Evolutionary conservation across 2,888 invertebrate genomes (phyloP).

Genomic region (Melanostoma scalare): DNA sequence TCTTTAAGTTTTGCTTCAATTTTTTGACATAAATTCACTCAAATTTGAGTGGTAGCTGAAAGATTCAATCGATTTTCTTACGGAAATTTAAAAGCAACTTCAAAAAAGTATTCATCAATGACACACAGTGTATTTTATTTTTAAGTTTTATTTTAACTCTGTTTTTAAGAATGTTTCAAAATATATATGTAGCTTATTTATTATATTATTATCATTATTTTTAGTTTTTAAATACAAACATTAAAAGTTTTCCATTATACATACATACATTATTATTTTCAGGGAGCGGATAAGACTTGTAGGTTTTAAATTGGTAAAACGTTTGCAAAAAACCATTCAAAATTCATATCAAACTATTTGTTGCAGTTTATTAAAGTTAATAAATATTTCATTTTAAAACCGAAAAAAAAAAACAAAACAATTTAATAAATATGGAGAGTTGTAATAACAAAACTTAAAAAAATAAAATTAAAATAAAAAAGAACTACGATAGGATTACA

Average conservation of each 20-base stretch:
- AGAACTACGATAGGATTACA: not conserved
- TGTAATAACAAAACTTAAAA: slow-evolving; percentile 30
- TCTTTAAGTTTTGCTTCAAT: too few species aligned
- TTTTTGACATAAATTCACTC: too few species aligned
- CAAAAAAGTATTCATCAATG: not conserved
- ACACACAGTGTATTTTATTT: slow-evolving; percentile 14
- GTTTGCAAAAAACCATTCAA: slow-evolving; percentile 23
- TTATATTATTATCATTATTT: slow-evolving; percentile 71
- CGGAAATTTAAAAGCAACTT: not conserved
- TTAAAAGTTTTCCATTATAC: slow-evolving; percentile 63
- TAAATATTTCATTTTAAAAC: slow-evolving; percentile 22
- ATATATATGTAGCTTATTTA: slow-evolving; percentile 58
- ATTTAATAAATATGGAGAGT: slow-evolving; percentile 56
- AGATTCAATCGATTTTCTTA: not conserved
- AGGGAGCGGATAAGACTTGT: slow-evolving; percentile 54
- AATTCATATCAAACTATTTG: not conserved
- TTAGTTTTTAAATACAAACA: slow-evolving; percentile 47
- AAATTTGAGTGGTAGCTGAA: too few species aligned
- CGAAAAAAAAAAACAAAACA: slow-evolving; percentile 9
- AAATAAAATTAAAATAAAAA: slow-evolving; percentile 34
- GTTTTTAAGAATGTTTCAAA: slow-evolving; percentile 67
- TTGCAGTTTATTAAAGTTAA: not conserved
- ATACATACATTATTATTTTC: slow-evolving; percentile 36
- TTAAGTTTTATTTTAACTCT: slow-evolving; percentile 35
- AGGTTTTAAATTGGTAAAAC: slow-evolving; percentile 35